Evolutionary conservation across 2,888 invertebrate species (phyloP).

Genomic region (Cryptocephalus primarius): DNA sequence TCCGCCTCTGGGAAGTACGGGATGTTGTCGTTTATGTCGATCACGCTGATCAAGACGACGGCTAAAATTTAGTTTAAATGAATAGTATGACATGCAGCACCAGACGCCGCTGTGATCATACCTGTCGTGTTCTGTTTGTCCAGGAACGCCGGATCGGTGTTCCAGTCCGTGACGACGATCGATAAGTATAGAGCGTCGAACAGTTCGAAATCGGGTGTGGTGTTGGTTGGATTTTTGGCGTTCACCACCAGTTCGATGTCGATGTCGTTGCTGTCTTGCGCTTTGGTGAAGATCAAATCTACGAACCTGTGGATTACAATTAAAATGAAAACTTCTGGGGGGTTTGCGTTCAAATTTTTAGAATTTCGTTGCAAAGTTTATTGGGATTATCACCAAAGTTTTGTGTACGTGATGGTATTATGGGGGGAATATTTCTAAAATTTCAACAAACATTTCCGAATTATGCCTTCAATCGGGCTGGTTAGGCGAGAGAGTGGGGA

Average conservation of each 20-base stretch:
- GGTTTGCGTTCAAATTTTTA: too few species aligned
- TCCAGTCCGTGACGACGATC: slow-evolving; percentile 19
- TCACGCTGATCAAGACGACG: slow-evolving; percentile 45
- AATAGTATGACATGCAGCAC: too few species aligned
- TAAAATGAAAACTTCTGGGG: too few species aligned
- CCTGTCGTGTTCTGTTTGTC: slow-evolving; percentile 38
- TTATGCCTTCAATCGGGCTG: too few species aligned
- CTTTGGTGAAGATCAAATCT: slow-evolving; percentile 13
- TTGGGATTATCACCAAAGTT: too few species aligned
- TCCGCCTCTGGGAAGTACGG: slow-evolving; percentile 41
- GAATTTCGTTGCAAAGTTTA: too few species aligned
- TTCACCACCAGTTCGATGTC: slow-evolving; percentile 12
- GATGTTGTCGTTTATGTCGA: slow-evolving; percentile 52
- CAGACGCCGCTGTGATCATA: background rate
- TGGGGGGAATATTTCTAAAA: too few species aligned
- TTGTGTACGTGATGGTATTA: too few species aligned
- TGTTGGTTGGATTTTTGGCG: slow-evolving; percentile 10
- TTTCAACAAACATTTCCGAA: too few species aligned
- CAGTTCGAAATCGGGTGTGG: slow-evolving; percentile 23
- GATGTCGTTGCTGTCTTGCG: slow-evolving; percentile 7
- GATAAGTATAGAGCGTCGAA: slow-evolving; percentile 21
- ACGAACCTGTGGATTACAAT: slow-evolving; percentile 22
- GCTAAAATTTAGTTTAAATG: slow-evolving; percentile 34
- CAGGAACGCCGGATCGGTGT: slow-evolving; percentile 23
- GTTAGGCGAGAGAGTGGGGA: too few species aligned